Percentiles rank a stretch among this genome's conserved stretches.
Evolutionary conservation across 2,888 invertebrate genomes (phyloP).

Genomic region (Drosophila acutilabella): DNA sequence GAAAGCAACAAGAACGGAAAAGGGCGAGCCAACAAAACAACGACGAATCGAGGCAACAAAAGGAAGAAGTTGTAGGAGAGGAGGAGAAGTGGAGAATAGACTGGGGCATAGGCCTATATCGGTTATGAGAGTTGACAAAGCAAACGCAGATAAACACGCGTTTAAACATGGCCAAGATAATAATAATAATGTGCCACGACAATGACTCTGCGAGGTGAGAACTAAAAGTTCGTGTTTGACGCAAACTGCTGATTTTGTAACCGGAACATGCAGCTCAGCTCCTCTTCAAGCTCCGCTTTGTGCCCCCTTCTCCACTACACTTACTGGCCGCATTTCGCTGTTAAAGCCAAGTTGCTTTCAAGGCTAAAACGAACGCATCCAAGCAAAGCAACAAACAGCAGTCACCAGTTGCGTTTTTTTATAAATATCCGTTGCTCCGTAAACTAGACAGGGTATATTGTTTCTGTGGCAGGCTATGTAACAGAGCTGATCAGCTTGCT

Average conservation of each 20-base stretch:
- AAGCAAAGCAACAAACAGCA: slow-evolving; percentile 25
- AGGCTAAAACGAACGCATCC: slow-evolving; percentile 28
- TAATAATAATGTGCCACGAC: slow-evolving; percentile 1
- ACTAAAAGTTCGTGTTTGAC: slow-evolving; percentile 35
- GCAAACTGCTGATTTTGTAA: slow-evolving; percentile 17
- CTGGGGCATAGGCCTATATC: slow-evolving; percentile 30
- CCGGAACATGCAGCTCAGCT: slow-evolving; percentile 33
- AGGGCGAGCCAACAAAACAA: slow-evolving; percentile 41
- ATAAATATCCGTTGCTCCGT: neutral
- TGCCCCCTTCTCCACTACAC: too few species aligned
- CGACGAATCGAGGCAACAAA: neutral
- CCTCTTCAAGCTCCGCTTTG: too few species aligned
- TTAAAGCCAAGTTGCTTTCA: slow-evolving; percentile 5
- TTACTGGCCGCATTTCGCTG: slow-evolving; percentile 17
- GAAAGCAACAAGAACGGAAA: slow-evolving; percentile 53
- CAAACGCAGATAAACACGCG: slow-evolving; percentile 54
- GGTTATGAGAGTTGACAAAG: slow-evolving; percentile 55
- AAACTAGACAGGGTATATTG: neutral
- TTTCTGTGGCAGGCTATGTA: too few species aligned
- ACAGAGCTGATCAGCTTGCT: too few species aligned
- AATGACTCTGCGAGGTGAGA: slow-evolving; percentile 53
- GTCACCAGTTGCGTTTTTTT: slow-evolving; percentile 7
- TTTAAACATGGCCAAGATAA: slow-evolving; percentile 59
- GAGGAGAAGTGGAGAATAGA: neutral
- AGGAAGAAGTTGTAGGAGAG: neutral